These are phyloP conservation scores for Blastobasis lacticolella DNA, from an alignment of 2,888 invertebrate species.

Conservation along the genomic window DNA sequence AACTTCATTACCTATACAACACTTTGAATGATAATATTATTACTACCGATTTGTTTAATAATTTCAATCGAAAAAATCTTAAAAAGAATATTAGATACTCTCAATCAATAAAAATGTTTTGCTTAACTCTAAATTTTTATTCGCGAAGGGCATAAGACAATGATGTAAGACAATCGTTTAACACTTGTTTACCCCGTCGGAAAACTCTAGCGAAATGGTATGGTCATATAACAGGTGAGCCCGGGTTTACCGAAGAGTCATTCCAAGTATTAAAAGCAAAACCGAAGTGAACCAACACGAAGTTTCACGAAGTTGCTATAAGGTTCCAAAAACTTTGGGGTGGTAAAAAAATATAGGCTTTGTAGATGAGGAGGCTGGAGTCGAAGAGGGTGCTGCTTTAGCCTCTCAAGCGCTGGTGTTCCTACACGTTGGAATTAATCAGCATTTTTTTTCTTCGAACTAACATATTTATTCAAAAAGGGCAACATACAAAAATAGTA, in stretches of 20 bases:
- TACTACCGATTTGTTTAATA: background rate
- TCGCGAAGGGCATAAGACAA: background rate
- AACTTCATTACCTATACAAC: too few relatives aligned
- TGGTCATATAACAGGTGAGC: too few relatives aligned
- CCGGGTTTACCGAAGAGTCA: too few relatives aligned
- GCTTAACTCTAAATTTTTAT: background rate
- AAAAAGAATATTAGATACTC: background rate
- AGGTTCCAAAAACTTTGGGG: slow-evolving; percentile 12
- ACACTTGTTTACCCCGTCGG: slow-evolving; percentile 5
- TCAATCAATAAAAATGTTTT: background rate
- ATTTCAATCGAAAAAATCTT: background rate
- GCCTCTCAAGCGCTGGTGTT: slow-evolving; percentile 14
- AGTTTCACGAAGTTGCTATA: slow-evolving; percentile 13
- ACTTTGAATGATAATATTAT: too few relatives aligned
- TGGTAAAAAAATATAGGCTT: slow-evolving; percentile 13
- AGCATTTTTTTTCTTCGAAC: too few relatives aligned
- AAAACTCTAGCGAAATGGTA: too few relatives aligned
- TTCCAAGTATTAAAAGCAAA: too few relatives aligned
- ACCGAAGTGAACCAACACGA: background rate
- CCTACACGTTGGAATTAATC: slow-evolving; percentile 11
- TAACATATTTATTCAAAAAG: too few relatives aligned
- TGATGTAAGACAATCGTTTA: background rate
- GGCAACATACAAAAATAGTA: too few relatives aligned
- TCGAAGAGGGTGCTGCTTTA: slow-evolving; percentile 5
- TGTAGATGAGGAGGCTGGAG: slow-evolving; percentile 11